phyloP scores from a whole-genome alignment of 1,140 invertebrate species.

The Nasonia longicornis region DNA sequence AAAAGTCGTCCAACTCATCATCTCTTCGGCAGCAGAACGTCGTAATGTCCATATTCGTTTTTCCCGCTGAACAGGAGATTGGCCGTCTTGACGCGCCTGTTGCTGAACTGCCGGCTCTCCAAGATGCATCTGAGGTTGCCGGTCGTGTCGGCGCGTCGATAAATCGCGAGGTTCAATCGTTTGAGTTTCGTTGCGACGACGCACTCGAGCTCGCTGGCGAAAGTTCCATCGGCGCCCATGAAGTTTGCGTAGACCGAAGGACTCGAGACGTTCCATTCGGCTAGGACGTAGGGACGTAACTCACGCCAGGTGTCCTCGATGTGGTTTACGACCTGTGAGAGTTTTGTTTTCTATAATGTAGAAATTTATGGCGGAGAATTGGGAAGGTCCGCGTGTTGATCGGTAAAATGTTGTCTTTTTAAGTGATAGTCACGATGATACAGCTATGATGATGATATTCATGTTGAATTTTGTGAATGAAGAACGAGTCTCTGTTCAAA shows the following conservation, averaged over 20 bases:
- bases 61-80: slow-evolving; percentile 59
- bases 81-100: slow-evolving; percentile 49
- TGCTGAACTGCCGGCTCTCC: slow-evolving; percentile 50
- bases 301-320: slow-evolving; percentile 59
- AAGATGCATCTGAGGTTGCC: slow-evolving; percentile 57
- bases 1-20: background rate
- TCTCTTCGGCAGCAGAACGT: slow-evolving; percentile 51
- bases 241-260: slow-evolving; percentile 54
- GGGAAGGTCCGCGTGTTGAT: too few relatives aligned
- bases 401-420: too few relatives aligned
- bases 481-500: too few relatives aligned
- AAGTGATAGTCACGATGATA: too few relatives aligned
- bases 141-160: slow-evolving; percentile 51
- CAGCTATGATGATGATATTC: too few relatives aligned
- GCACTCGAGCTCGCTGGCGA: slow-evolving; percentile 62
- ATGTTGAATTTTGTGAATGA: too few relatives aligned
- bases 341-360: too few relatives aligned
- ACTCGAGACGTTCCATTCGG: slow-evolving; percentile 61
- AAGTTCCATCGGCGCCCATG: slow-evolving; percentile 59
- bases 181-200: slow-evolving; percentile 58
- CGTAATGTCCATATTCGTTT: slow-evolving; percentile 61
- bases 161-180: slow-evolving; percentile 60
- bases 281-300: slow-evolving; percentile 58
- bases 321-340: slow-evolving; percentile 57
- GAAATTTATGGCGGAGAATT: too few relatives aligned